Base-by-base conservation (phyloP, 2,888 invertebrate genomes). In the Isoperla grammatica region DNA sequence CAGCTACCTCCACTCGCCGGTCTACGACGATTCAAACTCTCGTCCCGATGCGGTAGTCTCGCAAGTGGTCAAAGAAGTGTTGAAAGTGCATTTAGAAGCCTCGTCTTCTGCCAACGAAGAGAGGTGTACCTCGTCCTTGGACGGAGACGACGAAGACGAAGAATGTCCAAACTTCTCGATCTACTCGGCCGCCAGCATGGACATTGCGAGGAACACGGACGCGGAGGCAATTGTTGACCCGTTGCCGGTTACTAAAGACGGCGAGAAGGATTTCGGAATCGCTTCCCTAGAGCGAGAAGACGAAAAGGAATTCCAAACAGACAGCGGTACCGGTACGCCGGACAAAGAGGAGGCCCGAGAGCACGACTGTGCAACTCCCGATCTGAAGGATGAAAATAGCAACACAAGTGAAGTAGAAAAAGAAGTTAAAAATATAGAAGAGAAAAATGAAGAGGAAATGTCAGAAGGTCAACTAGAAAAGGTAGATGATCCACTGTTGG, bases 121-220 rank as follows among this genome's bases (percentile, higher is more conserved):
- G 4, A 4, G 17, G 6, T 15, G 19, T 20, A 46, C 61, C 6
- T 63, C 64, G 42, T 63, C 64, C 2, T 78, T 79, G n/a, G 80
- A 80, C 15, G 83, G 82, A 57, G 77, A 76, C 61, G 76, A 77
- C 1, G 78, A 81, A 9, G 57, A 42, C 62, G 86, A 87, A 1
- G 88, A 87, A 67, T 91, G 90, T 73, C 91, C 91, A 3, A 91
- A 91, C 73, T 90, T 90, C 72, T 87, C 87, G 11, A 87, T 91
- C 65, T 91, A 91, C 74, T 91, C 91, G 0, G 85, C 87, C 8
- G 84, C 88, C 67, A 89, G 89, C 62, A 86, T 89, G 70, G 86
- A 86, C 66, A 81, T 88, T 55, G 87, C 87, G 1, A 79, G 83
- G 17, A 37, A 53, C 39, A 53, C 53, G 9, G 53, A 53, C 20